Evolutionary conservation across 2,888 invertebrate species (phyloP).

Genomic region (Iselma pallidipennis): DNA sequence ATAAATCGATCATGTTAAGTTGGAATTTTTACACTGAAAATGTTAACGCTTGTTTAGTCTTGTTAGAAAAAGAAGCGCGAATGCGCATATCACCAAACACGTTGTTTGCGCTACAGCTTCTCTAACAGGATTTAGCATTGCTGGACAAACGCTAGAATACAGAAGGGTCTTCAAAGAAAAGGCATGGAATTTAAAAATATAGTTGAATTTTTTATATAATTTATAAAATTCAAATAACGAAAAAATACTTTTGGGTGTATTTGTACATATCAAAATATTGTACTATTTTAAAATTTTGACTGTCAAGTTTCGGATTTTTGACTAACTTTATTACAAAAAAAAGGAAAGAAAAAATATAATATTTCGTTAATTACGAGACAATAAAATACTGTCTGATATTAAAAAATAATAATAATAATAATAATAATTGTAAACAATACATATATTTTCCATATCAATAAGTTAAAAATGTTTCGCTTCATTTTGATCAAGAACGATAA

Average conservation of each 20-base stretch:
- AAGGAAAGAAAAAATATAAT: constrained; percentile 29
- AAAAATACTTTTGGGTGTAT: constrained; percentile 50
- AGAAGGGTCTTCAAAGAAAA: too few relatives aligned
- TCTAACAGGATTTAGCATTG: too few relatives aligned
- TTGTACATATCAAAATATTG: constrained; percentile 31
- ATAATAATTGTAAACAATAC: constrained; percentile 1
- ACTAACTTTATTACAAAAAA: background rate
- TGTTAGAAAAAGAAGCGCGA: too few relatives aligned
- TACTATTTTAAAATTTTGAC: constrained; percentile 21
- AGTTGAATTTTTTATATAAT: constrained; percentile 54
- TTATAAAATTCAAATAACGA: constrained; percentile 48
- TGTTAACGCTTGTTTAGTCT: too few relatives aligned
- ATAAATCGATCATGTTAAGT: constrained; percentile 6
- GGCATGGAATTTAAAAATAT: constrained; percentile 40
- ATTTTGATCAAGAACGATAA: background rate
- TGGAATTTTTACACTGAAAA: too few relatives aligned
- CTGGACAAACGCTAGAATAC: too few relatives aligned
- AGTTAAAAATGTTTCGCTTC: background rate
- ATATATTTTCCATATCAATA: constrained; percentile 3
- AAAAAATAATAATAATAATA: background rate
- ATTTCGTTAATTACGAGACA: constrained; percentile 32
- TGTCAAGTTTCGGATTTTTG: constrained; percentile 12
- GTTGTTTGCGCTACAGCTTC: too few relatives aligned
- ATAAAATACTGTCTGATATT: constrained; percentile 34
- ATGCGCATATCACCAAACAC: too few relatives aligned